Evolutionary conservation across 1,140 invertebrate species (phyloP).

Genomic region (Lasioglossum baleicum): DNA sequence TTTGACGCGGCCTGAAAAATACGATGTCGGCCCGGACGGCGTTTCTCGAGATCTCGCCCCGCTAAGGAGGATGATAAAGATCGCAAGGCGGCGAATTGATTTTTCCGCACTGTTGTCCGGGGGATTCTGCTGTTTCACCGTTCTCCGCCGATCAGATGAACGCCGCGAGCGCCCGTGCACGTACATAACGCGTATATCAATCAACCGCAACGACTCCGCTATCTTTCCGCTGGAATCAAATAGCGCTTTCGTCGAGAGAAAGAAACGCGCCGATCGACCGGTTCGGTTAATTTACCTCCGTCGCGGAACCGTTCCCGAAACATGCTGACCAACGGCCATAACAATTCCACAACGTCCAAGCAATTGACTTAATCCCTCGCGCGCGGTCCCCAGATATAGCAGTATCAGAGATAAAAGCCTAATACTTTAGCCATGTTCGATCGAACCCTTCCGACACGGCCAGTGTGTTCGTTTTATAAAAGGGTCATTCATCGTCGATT

Average conservation of each 20-base stretch:
- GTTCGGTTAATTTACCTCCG: no score
- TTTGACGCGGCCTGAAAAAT: conserved; percentile 74
- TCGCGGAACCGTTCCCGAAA: neutral
- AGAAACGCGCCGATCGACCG: neutral
- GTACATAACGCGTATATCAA: neutral
- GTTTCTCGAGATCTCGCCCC: conserved; percentile 63
- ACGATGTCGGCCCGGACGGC: conserved; percentile 58
- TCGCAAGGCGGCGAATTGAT: conserved; percentile 63
- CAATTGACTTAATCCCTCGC: no score
- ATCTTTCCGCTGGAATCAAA: neutral
- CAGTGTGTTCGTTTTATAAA: no score
- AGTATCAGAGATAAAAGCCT: no score
- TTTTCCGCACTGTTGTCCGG: conserved; percentile 51
- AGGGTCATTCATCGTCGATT: no score
- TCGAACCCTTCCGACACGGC: no score
- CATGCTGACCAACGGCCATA: neutral
- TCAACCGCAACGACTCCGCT: neutral
- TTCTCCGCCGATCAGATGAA: neutral
- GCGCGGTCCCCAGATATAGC: no score
- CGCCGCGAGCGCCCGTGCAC: neutral
- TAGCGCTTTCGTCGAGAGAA: neutral
- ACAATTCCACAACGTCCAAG: no score
- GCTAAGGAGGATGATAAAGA: conserved; percentile 59
- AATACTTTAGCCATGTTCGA: no score
- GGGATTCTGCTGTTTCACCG: neutral